Percentiles rank a stretch among this genome's conserved stretches.
Evolutionary conservation across 2,113 vertebrate species (phyloP).

Genomic region (Corvus hawaiiensis): DNA sequence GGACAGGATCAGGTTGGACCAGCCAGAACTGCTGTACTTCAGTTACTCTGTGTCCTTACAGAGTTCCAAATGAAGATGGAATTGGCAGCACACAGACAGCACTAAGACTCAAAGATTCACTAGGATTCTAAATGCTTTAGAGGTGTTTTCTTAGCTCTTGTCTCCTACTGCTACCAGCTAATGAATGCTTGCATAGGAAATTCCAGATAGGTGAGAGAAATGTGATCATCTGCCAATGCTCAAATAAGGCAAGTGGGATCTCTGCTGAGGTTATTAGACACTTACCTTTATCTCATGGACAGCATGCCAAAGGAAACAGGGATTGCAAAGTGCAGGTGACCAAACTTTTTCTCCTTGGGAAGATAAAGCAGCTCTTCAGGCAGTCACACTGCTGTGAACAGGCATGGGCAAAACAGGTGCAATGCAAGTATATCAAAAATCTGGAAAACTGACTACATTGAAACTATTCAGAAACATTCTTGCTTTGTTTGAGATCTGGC

Average conservation of each 20-base stretch:
- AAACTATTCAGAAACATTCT: background rate
- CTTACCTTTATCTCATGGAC: background rate
- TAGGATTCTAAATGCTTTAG: background rate
- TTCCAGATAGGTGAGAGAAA: background rate
- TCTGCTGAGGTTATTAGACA: background rate
- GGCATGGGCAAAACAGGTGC: background rate
- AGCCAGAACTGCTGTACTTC: background rate
- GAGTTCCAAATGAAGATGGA: background rate
- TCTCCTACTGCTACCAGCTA: background rate
- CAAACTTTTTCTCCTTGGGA: background rate
- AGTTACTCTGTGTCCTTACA: background rate
- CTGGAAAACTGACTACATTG: background rate
- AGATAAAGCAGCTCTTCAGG: background rate
- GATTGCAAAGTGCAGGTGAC: background rate
- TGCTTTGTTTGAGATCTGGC: background rate
- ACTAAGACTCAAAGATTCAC: background rate
- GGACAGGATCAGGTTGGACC: accelerated
- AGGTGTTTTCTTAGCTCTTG: background rate
- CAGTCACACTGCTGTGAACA: background rate
- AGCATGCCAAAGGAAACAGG: background rate
- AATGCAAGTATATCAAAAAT: background rate
- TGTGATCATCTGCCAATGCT: background rate
- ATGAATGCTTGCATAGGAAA: background rate
- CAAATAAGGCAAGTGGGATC: background rate
- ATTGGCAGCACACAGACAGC: accelerated